Percentiles rank a stretch among this genome's conserved stretches.
Conservation (phyloP, 2,888 invertebrate species). For the Spicauda simplicius region DNA sequence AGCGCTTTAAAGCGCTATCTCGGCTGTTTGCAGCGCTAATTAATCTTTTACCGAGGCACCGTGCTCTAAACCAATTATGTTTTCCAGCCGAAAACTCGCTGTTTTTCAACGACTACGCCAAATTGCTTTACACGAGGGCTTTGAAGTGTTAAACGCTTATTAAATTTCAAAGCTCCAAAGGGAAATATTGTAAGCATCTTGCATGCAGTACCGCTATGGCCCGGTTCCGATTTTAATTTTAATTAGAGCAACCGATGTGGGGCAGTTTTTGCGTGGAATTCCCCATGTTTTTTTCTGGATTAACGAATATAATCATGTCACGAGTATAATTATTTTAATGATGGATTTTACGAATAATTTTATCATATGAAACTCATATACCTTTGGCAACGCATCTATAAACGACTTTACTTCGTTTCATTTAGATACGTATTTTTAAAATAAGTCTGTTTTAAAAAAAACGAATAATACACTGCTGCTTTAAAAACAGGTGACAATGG, state of each 20-base stretch:
- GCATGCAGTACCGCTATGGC: conserved; percentile 16
- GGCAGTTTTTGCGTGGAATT: not conserved
- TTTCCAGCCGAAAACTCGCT: conserved; percentile 73
- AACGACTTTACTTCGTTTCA: no score
- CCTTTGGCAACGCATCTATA: no score
- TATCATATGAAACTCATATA: no score
- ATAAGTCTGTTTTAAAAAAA: no score
- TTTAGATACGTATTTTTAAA: no score
- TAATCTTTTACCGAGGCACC: conserved; percentile 73
- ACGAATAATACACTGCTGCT: no score
- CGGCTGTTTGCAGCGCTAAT: conserved; percentile 76
- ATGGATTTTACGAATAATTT: no score
- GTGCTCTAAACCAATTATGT: conserved; percentile 77
- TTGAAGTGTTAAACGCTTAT: conserved; percentile 82
- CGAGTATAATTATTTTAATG: no score
- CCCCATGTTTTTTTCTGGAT: no score
- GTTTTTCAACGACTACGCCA: conserved; percentile 77
- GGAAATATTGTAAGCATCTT: conserved; percentile 58
- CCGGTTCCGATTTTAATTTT: conserved; percentile 5
- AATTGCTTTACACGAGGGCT: conserved; percentile 79
- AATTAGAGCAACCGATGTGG: conserved; percentile 26
- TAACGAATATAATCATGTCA: no score
- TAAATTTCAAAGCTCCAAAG: conserved; percentile 77
- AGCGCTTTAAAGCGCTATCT: conserved; percentile 65
- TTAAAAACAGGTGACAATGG: no score